Conservation (phyloP, 2,797 vertebrate genomes). For the Lerista edwardsae region DNA sequence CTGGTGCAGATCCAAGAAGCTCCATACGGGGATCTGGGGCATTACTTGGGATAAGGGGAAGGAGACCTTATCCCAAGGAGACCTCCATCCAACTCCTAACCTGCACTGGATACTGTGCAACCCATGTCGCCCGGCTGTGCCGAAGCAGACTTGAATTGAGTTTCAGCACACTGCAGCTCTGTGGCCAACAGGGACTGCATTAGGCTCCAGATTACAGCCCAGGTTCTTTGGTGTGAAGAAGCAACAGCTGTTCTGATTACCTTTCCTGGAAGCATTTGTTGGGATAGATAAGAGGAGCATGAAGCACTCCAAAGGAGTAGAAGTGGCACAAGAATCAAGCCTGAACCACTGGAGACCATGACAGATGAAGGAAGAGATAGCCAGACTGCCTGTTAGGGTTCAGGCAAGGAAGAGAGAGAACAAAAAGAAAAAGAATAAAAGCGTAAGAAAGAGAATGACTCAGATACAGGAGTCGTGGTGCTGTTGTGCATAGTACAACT, state of each 20-base stretch:
- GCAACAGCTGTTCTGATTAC: neutral
- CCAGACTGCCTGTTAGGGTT: neutral
- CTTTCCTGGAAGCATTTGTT: conserved; percentile 4
- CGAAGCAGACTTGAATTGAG: no score
- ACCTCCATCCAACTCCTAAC: no score
- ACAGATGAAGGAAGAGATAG: neutral
- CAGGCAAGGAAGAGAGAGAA: neutral
- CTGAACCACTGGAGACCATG: conserved; percentile 1
- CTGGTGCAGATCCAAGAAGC: no score
- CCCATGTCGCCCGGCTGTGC: no score
- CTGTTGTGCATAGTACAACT: neutral
- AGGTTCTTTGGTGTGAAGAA: neutral
- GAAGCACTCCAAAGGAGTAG: conserved; percentile 4
- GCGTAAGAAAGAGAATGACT: neutral
- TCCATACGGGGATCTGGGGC: no score
- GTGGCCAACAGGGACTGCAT: neutral
- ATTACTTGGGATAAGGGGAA: no score
- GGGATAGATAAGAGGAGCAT: neutral
- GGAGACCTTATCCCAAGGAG: neutral
- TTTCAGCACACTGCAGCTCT: neutral
- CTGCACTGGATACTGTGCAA: no score
- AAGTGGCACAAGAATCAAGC: neutral
- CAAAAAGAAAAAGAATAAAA: neutral
- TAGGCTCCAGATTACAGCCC: neutral
- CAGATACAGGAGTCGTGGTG: neutral